Evolutionary conservation across 2,888 invertebrate species (phyloP), one percentile per base, ranked within the genome.

Genomic region (Lasioglossum zephyrum): DNA sequence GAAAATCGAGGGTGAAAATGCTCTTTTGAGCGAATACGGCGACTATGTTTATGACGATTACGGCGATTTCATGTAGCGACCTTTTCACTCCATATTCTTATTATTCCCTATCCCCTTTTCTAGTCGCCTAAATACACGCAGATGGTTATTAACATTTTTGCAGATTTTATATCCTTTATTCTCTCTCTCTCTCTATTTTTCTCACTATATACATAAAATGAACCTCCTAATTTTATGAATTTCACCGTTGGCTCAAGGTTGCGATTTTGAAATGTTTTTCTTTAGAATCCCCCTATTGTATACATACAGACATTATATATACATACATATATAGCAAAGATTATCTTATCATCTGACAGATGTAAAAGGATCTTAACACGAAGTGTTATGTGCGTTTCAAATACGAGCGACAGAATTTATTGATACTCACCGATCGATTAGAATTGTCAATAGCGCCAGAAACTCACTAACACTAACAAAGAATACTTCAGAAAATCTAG

Each of bases 41-140:
- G 97, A 97, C 90, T 97, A 96, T 82, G 96, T 96, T 92, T 97
- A 96, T 91, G 97, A 96, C 86, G 97, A 97, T 79, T 97, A 96
- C 93, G 97, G 98, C 92, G 98, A 98, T 93, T 98, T 98, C 94
- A 98, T 98, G 97, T 98, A 97, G 96, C 96, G 94, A 92, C 92
- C 90, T 93, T 92, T 87, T 75, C 84, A 77, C 77, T 79, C 84
- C 79, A 76, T 78, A 85, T 76, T 86, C 79, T 91, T 77, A 84
- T 73, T 79, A 79, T 77, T 63, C 77, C 85, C 77, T 60, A 57
- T 75, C 41, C 80, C 83, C 75, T 87, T 83, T 88, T 93, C 93
- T 93, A 93, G 93, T 94, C 93, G 93, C 92, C 91, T 89, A 90
- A 90, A 86, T 86, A 86, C 86, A 86, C 66, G 84, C 86, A 85